phyloP scores from a whole-genome alignment of 2,888 invertebrate genomes.

The Melieria omissa region DNA sequence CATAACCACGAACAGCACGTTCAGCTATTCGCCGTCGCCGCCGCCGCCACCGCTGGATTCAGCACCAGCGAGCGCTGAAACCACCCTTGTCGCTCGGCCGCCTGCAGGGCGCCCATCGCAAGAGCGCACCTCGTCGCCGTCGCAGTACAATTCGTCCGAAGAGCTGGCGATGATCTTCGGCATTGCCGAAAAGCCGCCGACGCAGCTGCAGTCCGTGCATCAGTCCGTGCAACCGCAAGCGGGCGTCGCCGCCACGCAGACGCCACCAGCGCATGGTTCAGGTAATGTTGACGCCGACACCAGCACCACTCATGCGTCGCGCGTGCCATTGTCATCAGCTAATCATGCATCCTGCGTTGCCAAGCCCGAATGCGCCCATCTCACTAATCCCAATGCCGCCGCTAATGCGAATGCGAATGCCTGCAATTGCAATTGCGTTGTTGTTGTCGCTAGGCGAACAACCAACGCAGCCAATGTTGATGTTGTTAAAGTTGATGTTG shows the following conservation, averaged over 20 bases:
- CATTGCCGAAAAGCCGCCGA: conserved; percentile 58
- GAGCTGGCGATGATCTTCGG: conserved; percentile 75
- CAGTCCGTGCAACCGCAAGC: conserved; percentile 47
- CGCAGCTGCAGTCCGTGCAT: conserved; percentile 39
- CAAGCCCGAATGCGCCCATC: conserved; percentile 42
- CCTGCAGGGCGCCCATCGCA: conserved; percentile 23
- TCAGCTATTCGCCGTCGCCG: conserved; percentile 57
- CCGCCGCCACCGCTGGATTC: conserved; percentile 51
- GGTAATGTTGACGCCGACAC: conserved; percentile 44
- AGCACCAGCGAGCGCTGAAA: conserved; percentile 54
- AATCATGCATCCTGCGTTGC: conserved; percentile 44
- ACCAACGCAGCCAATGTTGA: conserved; percentile 38
- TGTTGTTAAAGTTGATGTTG: conserved; percentile 35
- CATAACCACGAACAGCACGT: conserved; percentile 54
- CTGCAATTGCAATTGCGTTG: conserved; percentile 11
- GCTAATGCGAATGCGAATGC: conserved; percentile 8
- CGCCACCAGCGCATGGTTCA: conserved; percentile 40
- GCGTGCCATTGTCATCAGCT: conserved; percentile 40
- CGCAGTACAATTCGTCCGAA: conserved; percentile 75
- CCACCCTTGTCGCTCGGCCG: conserved; percentile 32
- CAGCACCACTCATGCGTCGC: conserved; percentile 38
- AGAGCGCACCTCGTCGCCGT: conserved; percentile 59
- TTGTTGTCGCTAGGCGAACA: conserved; percentile 26
- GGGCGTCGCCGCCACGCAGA: conserved; percentile 36
- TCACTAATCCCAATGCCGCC: conserved; percentile 53